Evolutionary conservation across 2,888 invertebrate genomes (phyloP).

Genomic region (Caenorhabditis sp.): DNA sequence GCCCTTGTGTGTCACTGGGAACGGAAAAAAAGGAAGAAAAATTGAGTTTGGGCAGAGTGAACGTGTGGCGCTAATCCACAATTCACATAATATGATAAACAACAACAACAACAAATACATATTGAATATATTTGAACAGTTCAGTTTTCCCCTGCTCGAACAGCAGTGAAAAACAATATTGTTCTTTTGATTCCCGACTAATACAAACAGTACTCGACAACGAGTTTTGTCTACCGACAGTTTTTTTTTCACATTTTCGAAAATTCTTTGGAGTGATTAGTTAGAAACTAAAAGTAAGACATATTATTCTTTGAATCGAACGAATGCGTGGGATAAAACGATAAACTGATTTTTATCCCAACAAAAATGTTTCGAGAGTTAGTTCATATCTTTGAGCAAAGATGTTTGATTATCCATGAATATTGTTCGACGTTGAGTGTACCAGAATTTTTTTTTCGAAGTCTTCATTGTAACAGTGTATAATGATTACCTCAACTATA

Average conservation of each 20-base stretch:
- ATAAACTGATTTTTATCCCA: too few relatives aligned
- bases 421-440: too few relatives aligned
- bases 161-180: constrained; percentile 31
- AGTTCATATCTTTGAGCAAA: too few relatives aligned
- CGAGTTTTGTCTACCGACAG: not conserved
- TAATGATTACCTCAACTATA: too few relatives aligned
- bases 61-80: constrained; percentile 37
- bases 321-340: too few relatives aligned
- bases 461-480: too few relatives aligned
- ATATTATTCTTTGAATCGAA: too few relatives aligned
- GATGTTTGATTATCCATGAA: too few relatives aligned
- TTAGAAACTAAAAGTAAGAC: too few relatives aligned
- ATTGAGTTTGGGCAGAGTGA: constrained; percentile 40
- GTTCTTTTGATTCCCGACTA: constrained; percentile 43
- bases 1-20: constrained; percentile 34
- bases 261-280: too few relatives aligned
- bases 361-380: too few relatives aligned
- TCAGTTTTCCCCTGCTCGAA: constrained; percentile 32
- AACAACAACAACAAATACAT: constrained; percentile 46
- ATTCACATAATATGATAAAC: constrained; percentile 39
- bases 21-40: constrained; percentile 33
- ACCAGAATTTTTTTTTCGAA: too few relatives aligned
- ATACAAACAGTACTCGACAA: constrained; percentile 22
- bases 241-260: not conserved
- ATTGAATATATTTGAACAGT: constrained; percentile 22